Evolutionary conservation across 2,888 invertebrate species (phyloP), one percentile per base, ranked within the genome.

Genomic region (Auanema freiburgensis): DNA sequence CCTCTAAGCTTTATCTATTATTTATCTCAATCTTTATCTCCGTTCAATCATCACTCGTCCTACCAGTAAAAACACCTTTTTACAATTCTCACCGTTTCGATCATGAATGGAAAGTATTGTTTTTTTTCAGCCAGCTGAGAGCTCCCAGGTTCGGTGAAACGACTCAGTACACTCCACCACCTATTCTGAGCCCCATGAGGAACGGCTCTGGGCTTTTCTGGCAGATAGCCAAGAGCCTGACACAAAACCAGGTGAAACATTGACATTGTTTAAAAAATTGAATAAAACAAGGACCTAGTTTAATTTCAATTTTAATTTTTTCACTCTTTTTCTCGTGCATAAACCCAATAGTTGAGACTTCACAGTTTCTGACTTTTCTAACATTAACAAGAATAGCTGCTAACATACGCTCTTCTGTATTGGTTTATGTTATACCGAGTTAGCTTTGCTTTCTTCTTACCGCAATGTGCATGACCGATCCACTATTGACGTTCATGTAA

Each of bases 121-220:
- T 41, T 53, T 14, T 41, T 73, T 74, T 57, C 72, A 75, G 75
- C 44, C 71, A 73, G 54, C 66, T 75, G 16, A 69, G 75, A 3
- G 65, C 72, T 11, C 72, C 72, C 42, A 66, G 71, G 53, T 66
- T 58, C 60, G 43, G 52, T 21, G 52, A 46, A 33, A 52, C 23
- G 16, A 46, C 64, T 16, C 24, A 49, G 24, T 97, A 91, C 85
- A 96, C 95, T 0, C 95, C 97, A 14, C 91, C 92, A 33, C 97
- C 97, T 0, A 91, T 97, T 82, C 87, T 97, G 59, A 92, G 93
- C 83, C 97, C 97, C 0, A 90, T 92, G 65, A 88, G 97, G 69
- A 89, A 90, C 71, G 93, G 93, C 0, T 88, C 91, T 0, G 96
- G 96, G 0, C 87, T 96, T 2, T 93, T 90, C 83, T 88, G 89